Evolutionary conservation across 2,113 vertebrate genomes (phyloP).

Genomic region (Paramisgurnus dabryanus): DNA sequence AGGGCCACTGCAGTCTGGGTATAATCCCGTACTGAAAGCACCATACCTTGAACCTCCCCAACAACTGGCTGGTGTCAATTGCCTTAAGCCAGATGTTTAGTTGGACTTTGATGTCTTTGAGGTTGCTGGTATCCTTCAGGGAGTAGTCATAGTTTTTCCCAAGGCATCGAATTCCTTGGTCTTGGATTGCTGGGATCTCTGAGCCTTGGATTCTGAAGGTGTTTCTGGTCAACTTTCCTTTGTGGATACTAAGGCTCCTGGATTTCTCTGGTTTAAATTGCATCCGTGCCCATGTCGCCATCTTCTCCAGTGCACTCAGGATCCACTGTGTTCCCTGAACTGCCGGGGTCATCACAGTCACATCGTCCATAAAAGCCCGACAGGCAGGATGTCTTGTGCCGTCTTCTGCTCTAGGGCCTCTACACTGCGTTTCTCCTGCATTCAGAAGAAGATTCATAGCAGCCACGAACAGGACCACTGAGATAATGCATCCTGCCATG

Average conservation of each 20-base stretch:
- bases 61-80: no score
- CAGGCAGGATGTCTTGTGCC: background rate
- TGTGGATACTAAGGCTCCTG: conserved; percentile 28
- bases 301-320: conserved; percentile 19
- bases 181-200: background rate
- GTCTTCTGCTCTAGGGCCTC: background rate
- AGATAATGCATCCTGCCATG: conserved; percentile 26
- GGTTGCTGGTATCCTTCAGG: background rate
- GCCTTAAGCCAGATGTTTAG: no score
- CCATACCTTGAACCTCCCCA: no score
- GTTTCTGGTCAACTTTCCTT: background rate
- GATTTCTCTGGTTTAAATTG: conserved; percentile 13
- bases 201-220: background rate
- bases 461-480: conserved; percentile 9
- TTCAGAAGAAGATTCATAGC: conserved; percentile 1
- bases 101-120: no score
- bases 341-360: conserved; percentile 10
- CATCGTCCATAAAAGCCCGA: conserved; percentile 8
- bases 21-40: no score
- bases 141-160: background rate
- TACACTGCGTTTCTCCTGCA: conserved; percentile 1
- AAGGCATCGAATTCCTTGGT: background rate
- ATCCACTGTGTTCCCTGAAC: conserved; percentile 23
- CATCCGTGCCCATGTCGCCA: conserved; percentile 21
- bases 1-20: no score